These are phyloP conservation scores for Papilio aristodemus DNA, from an alignment of 1,140 invertebrate species.

Conservation along the genomic window DNA sequence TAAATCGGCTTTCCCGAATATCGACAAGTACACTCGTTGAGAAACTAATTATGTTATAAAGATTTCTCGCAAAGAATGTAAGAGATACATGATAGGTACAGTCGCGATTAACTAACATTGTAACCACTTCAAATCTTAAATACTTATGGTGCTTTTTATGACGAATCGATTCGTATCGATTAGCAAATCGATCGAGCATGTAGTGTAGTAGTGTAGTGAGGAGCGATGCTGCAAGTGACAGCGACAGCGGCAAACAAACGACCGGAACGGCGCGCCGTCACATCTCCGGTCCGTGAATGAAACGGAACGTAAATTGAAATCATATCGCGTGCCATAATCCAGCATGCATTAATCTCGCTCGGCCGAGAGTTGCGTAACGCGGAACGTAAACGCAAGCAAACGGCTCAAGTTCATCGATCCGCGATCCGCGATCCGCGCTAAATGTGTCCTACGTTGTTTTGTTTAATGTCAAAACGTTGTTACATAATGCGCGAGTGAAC, in stretches of 20 bases:
- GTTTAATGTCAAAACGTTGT: conserved; percentile 78
- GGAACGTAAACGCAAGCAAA: conserved; percentile 55
- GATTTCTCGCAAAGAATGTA: too few species aligned
- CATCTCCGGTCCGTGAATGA: conserved; percentile 77
- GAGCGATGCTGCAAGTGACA: conserved; percentile 43
- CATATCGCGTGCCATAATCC: conserved; percentile 79
- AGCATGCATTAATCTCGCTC: conserved; percentile 78
- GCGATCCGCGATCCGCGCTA: too few species aligned
- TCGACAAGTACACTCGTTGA: too few species aligned
- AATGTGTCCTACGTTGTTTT: conserved; percentile 69
- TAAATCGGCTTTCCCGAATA: too few species aligned
- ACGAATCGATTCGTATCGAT: too few species aligned
- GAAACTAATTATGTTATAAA: too few species aligned
- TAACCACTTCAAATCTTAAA: too few species aligned
- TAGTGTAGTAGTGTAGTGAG: conserved; percentile 48
- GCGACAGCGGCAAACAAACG: conserved; percentile 57
- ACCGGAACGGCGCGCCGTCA: conserved; percentile 70
- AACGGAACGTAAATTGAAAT: conserved; percentile 79
- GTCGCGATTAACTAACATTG: too few species aligned
- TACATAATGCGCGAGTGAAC: conserved; percentile 70
- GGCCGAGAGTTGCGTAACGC: conserved; percentile 75
- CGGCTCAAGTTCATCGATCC: conserved; percentile 79
- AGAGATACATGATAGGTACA: too few species aligned
- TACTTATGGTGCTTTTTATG: too few species aligned
- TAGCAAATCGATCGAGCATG: conserved; percentile 44